These are phyloP conservation scores for Notospermus geniculatus DNA, from an alignment of 1,140 invertebrate species.

Conservation along the genomic window DNA sequence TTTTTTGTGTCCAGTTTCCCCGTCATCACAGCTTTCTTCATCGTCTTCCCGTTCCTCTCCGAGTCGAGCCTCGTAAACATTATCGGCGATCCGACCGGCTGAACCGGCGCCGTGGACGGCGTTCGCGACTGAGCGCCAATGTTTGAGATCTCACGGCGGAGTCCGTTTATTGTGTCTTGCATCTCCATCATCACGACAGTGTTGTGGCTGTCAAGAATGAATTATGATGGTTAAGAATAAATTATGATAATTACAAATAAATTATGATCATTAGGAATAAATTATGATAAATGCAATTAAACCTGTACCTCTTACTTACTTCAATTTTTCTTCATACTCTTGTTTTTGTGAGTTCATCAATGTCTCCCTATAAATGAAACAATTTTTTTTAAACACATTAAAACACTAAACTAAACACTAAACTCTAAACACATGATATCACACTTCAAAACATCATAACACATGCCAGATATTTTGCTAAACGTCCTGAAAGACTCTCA, in stretches of 20 bases:
- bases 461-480: no score
- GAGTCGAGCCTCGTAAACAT: slow-evolving; percentile 55
- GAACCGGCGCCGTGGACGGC: slow-evolving; percentile 42
- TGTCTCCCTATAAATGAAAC: slow-evolving; percentile 34
- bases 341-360: slow-evolving; percentile 37
- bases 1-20: slow-evolving; percentile 38
- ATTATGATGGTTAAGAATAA: no score
- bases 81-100: slow-evolving; percentile 36
- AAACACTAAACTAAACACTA: no score
- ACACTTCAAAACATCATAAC: no score
- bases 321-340: slow-evolving; percentile 43
- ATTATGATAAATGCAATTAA: no score
- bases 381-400: no score
- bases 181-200: slow-evolving; percentile 53
- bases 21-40: slow-evolving; percentile 50
- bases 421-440: no score
- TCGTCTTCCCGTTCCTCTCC: slow-evolving; percentile 52
- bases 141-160: slow-evolving; percentile 43
- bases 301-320: no score
- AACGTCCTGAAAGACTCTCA: no score
- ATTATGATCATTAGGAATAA: no score
- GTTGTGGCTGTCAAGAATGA: slow-evolving; percentile 48
- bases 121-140: no score
- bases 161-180: slow-evolving; percentile 50
- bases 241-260: no score